Percentiles rank a stretch among this genome's conserved stretches.
Conservation (phyloP, 1,140 invertebrate genomes). For the Reticulitermes speratus region DNA sequence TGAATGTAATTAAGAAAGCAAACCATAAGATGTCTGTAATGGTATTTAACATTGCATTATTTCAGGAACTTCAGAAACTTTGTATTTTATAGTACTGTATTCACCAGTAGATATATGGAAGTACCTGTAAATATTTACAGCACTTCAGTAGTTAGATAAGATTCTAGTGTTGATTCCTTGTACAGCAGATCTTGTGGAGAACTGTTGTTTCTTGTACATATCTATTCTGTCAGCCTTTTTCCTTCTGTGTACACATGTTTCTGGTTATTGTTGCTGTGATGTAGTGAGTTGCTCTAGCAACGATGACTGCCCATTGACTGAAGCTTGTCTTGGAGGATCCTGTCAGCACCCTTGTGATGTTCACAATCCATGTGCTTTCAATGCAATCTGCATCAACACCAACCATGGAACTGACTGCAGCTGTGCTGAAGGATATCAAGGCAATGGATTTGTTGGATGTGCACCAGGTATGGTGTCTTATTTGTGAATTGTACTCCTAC, state of each 20-base stretch:
- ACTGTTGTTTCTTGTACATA: conserved; percentile 19
- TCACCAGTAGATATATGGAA: neutral
- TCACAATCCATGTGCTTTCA: conserved; percentile 76
- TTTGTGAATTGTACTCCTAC: conserved; percentile 19
- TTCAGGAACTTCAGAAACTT: neutral
- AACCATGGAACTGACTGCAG: conserved; percentile 83
- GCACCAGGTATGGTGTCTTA: conserved; percentile 61
- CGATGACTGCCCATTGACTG: conserved; percentile 74
- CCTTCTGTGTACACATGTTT: conserved; percentile 36
- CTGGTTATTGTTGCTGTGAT: conserved; percentile 34
- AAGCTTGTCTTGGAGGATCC: conserved; percentile 76
- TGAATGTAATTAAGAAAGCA: neutral
- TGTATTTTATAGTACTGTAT: neutral
- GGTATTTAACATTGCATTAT: neutral
- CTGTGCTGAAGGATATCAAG: conserved; percentile 80
- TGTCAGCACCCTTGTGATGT: conserved; percentile 81
- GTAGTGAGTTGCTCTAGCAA: conserved; percentile 78
- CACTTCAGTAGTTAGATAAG: neutral
- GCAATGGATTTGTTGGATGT: conserved; percentile 79
- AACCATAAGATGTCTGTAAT: neutral
- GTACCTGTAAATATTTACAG: neutral
- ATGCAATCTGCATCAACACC: conserved; percentile 85
- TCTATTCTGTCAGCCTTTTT: conserved; percentile 38
- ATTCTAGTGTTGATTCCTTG: neutral
- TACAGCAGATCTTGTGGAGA: conserved; percentile 18